A percentile compares a stretch with the other conserved stretches of the same genome.
Evolutionary conservation across 2,797 vertebrate genomes (phyloP).

Genomic region (Halcyon leucocephala): DNA sequence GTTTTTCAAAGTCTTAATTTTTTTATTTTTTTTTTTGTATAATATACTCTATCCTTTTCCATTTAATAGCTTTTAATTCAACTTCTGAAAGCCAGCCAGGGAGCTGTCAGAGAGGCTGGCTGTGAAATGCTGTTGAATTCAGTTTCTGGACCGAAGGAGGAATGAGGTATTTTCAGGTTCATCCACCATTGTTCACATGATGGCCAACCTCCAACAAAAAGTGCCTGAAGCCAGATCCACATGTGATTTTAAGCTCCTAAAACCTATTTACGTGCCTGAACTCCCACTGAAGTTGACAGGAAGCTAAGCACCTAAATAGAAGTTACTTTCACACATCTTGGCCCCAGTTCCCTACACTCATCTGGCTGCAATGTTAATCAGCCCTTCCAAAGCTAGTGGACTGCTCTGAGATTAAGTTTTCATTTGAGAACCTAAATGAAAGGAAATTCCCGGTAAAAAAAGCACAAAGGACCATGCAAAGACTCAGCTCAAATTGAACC

Average conservation of each 20-base stretch:
- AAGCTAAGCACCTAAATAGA: constrained; percentile 31
- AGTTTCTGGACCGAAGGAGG: not conserved
- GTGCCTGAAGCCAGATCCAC: not conserved
- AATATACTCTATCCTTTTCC: not conserved
- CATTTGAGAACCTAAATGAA: constrained; percentile 1
- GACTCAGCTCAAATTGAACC: not conserved
- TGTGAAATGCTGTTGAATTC: not conserved
- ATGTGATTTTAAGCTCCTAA: constrained; percentile 10
- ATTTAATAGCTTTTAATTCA: not conserved
- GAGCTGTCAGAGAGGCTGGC: not conserved
- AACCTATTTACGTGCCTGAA: constrained; percentile 14
- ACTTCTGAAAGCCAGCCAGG: not conserved
- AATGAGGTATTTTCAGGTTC: constrained; percentile 28
- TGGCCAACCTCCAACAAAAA: not conserved
- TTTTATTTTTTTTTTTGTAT: not conserved
- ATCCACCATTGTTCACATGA: not conserved
- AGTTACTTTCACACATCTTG: constrained; percentile 4
- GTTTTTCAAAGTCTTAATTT: not conserved
- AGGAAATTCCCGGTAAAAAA: not conserved
- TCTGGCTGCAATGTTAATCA: not conserved
- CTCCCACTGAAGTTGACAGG: constrained; percentile 14
- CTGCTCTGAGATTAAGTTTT: not conserved
- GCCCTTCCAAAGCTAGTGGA: not conserved
- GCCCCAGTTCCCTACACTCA: not conserved
- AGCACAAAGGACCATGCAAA: not conserved